phyloP scores from a whole-genome alignment of 2,797 vertebrate genomes.

The Octomys mimax region DNA sequence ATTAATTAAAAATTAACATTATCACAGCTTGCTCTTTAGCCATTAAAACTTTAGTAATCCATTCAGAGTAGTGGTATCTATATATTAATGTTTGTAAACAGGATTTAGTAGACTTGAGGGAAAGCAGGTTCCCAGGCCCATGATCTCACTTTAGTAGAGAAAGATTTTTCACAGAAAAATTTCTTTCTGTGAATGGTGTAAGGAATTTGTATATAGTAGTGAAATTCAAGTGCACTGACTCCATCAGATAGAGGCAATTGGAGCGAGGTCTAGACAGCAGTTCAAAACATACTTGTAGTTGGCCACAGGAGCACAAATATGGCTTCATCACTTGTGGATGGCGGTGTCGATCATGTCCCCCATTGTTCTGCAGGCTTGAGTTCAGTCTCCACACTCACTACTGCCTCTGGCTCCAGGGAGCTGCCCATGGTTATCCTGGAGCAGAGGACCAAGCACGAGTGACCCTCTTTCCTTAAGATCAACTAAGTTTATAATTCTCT shows the following conservation, averaged over 20 bases:
- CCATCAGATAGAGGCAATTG: neutral
- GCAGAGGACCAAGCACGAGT: neutral
- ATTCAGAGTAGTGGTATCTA: neutral
- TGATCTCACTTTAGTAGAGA: neutral
- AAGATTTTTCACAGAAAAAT: neutral
- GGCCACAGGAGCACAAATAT: neutral
- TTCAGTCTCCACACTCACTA: neutral
- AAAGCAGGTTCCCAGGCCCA: neutral
- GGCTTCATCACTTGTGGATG: neutral
- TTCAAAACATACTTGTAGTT: neutral
- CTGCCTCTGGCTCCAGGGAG: neutral
- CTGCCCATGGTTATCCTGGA: neutral
- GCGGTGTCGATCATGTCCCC: neutral
- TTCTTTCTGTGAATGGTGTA: neutral
- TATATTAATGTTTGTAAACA: neutral
- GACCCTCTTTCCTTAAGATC: neutral
- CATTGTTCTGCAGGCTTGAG: neutral
- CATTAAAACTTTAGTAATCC: neutral
- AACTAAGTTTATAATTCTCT: neutral
- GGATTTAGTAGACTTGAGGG: neutral
- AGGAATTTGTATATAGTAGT: neutral
- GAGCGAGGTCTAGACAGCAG: neutral
- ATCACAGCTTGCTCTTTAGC: neutral
- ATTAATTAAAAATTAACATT: slow-evolving; percentile 24
- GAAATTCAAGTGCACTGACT: slow-evolving; percentile 1